Evolutionary conservation across 92 coral and sea anemone species (phyloP).

Genomic region (Porites lobata): DNA sequence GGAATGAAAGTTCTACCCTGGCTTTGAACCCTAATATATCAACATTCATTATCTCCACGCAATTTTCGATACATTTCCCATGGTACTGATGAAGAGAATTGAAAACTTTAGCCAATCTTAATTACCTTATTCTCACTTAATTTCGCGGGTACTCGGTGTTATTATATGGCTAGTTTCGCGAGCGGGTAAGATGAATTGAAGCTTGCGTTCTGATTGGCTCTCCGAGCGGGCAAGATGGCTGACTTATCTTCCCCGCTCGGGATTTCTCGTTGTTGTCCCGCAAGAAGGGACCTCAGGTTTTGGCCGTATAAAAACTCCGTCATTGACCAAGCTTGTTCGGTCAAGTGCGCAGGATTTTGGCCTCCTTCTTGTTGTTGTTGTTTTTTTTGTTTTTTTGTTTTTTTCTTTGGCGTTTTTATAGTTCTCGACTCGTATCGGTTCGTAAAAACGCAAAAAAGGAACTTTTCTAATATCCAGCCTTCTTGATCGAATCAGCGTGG

Average conservation of each 20-base stretch:
- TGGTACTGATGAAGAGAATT: too few relatives aligned
- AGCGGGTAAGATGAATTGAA: not conserved
- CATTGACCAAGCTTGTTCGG: slow-evolving; percentile 1
- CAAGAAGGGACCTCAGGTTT: not conserved
- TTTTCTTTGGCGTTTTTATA: not conserved
- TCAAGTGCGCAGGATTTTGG: not conserved
- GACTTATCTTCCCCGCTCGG: not conserved
- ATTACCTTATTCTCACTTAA: too few relatives aligned
- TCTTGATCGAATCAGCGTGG: not conserved
- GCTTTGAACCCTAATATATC: too few relatives aligned
- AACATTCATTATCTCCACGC: too few relatives aligned
- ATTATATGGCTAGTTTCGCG: too few relatives aligned
- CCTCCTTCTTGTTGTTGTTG: not conserved
- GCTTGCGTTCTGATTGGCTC: not conserved
- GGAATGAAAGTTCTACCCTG: too few relatives aligned
- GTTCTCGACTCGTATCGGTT: not conserved
- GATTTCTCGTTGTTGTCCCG: not conserved
- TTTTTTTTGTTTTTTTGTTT: too few relatives aligned
- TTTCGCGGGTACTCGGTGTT: too few relatives aligned
- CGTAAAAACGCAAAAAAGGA: not conserved
- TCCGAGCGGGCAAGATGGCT: not conserved
- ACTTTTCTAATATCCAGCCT: not conserved
- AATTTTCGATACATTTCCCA: too few relatives aligned
- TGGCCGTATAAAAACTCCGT: not conserved
- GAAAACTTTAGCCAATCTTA: too few relatives aligned